Base-by-base conservation (phyloP, 2,797 vertebrate genomes). In the Rhinogobio ventralis region DNA sequence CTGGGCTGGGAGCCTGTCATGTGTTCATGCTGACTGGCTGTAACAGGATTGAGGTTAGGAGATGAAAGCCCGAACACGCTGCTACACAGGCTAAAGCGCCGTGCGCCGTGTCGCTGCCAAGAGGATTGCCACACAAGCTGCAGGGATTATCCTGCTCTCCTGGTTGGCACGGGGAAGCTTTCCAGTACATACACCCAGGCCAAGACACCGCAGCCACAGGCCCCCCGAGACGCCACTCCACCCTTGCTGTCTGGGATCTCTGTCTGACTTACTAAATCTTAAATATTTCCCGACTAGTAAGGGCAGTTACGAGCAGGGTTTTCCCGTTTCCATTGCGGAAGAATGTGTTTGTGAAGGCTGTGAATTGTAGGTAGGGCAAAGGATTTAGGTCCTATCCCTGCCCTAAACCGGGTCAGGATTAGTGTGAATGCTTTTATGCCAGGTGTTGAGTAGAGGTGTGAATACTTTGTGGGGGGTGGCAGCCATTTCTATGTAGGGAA, bases 111-210 rank as follows among this genome's bases (percentile, higher is more conserved):
- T 85, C 51, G 87, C 83, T 90, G 89, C 94, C 92, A 93, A 93
- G 90, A 93, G 93, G 93, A 95, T 95, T 94, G 92, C 87, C 85
- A 90, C 89, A 73, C 86, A 90, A 90, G 92, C 87, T 90, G 81
- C 81, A 39, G 92, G 92, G 94, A 95, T 95, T 94, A 95, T 94
- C 93, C 91, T 87, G 89, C 69, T 30, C 89, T 81, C 87, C 86
- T 88, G 45, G 85, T 89, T 92, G 84, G n/a, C 89, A 72, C 73
- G 67, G 83, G 88, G 77, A 87, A 78, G 87, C 88, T 91, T 85
- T 87, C 86, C 53, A 90, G 84, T 86, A 88, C 49, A 62, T 77
- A 76, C 64, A 76, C 67, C 57, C 82, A 57, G 81, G 77, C 69
- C 79, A 60, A 80, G 77, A 76, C 86, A 83, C 76, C 51, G 57